Base-by-base conservation (phyloP, 2,797 vertebrate species). In the Pyrocephalus nanus region DNA sequence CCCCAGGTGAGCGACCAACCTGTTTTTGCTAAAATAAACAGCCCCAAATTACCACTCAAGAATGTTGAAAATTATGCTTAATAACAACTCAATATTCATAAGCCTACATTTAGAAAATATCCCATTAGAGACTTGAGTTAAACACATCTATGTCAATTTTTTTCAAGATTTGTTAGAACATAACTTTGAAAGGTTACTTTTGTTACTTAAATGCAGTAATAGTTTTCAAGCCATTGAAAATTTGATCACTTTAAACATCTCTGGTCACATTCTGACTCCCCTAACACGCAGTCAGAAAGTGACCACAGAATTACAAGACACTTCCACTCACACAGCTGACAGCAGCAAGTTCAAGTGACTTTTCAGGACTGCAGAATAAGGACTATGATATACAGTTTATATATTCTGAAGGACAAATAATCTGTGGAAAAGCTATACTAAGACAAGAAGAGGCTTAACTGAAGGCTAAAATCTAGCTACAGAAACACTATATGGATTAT, bases 1-100 rank as follows among this genome's bases (percentile, higher is more conserved):
- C 96, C 2, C 98, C 98, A 25, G 98, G 98, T 15, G 98, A 98
- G 18, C 98, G 98, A 91, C 98, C 99, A 12, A 98, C 95, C 97
- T 99, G 99, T 94, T 99, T 99, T 97, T 98, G 93, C 99, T 99
- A 93, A 54, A 95, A 47, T 36, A 88, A 94, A 96, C 27, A 97
- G 86, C 11, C 62, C 51, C 88, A 92, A 87, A 85, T 97, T 93
- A 97, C 79, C 29, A 42, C 70, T 53, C 65, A 79, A 85, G 58
- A 91, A 88, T 38, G 74, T 50, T 54, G 72, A 93, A 93, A 92
- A 77, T 12, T 1, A 71, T 57, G n/a, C 34, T 78, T 87, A 94
- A 26, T 34, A 94, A 80, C 38, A 93, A 74, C 8, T 71, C n/a
- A 32, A 53, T 85, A 93, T 48, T 77, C 29, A 0, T 45, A 88